Evolutionary conservation across 1,140 invertebrate genomes (phyloP), one percentile per base, ranked within the genome.

Genomic region (Coelopa frigida): DNA sequence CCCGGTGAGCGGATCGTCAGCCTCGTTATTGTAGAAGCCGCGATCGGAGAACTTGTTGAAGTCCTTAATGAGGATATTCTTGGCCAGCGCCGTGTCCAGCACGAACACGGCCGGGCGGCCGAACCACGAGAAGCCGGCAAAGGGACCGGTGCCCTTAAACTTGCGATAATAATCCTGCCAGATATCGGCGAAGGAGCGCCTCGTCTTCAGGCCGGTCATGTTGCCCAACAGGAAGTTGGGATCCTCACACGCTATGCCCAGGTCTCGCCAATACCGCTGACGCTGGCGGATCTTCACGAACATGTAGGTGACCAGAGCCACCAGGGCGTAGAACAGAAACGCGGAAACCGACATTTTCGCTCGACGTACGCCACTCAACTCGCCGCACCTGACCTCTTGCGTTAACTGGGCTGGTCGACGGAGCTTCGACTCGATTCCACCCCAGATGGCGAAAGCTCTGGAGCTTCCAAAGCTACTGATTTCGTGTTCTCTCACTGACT

Each of bases 31-130:
- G 49, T 59, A 72, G 56, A 73, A 60, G 44, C 73, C 73, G 14
- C 73, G 64, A 52, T 76, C 72, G 44, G 72, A 58, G 41, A 82
- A 81, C 54, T 73, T 61, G 11, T 73, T 55, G 52, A 81, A 81
- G 50, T 81, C 78, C 14, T 72, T 74, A 6, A 76, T 64, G 1
- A 81, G 54, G 17, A 81, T 68, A 35, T 71, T 55, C 51, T 74
- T 76, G 6, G 73, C 62, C 35, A 79, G 49, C 21, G 71, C 52
- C n/a, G 58, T 17, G 17, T 68, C 59, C 7, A 58, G 42, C 14
- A 68, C 38, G 14, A 68, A 24, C 2, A 54, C 54, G 14, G 58
- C 55, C 0, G 60, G 62, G 1, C 53, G 44, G 14, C 61, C 15
- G 46, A 59, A 57, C 10, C 59, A 46, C 15, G 50, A 68, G 7